Conservation (phyloP, 2,888 invertebrate species). For the Thecophora atra region DNA sequence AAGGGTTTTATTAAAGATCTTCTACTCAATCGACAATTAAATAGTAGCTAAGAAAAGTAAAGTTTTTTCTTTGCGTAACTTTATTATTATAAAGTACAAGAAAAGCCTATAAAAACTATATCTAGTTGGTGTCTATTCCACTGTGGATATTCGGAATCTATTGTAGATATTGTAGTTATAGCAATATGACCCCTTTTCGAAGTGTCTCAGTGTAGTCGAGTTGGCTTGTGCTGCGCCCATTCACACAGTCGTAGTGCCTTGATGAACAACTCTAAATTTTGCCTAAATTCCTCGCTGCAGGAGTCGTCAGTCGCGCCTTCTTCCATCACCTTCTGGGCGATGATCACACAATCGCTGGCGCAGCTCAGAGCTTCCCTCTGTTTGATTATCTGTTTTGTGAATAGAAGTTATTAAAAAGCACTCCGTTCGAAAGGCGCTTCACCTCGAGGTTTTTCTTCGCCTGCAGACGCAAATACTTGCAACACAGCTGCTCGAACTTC, state of each 20-base stretch:
- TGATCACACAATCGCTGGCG: conserved; percentile 54
- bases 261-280: conserved; percentile 54
- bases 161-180: neutral
- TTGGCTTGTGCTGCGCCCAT: conserved; percentile 36
- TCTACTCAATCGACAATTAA: too few relatives aligned
- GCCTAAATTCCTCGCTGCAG: conserved; percentile 46
- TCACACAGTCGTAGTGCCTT: conserved; percentile 49
- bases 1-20: neutral
- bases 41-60: too few relatives aligned
- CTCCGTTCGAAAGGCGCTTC: neutral
- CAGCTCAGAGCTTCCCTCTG: conserved; percentile 52
- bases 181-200: neutral
- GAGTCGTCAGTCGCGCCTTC: conserved; percentile 40
- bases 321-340: conserved; percentile 50
- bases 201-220: conserved; percentile 2
- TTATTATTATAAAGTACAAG: too few relatives aligned
- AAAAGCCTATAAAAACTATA: neutral
- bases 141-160: too few relatives aligned
- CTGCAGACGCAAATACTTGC: conserved; percentile 54
- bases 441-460: conserved; percentile 57
- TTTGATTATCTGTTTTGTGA: conserved; percentile 45
- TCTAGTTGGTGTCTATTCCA: too few relatives aligned
- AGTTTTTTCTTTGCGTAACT: too few relatives aligned
- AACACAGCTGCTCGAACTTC: conserved; percentile 53
- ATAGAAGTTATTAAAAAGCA: neutral